Evolutionary conservation across 1,140 invertebrate species (phyloP).

Genomic region (Drosophila ercepeae): DNA sequence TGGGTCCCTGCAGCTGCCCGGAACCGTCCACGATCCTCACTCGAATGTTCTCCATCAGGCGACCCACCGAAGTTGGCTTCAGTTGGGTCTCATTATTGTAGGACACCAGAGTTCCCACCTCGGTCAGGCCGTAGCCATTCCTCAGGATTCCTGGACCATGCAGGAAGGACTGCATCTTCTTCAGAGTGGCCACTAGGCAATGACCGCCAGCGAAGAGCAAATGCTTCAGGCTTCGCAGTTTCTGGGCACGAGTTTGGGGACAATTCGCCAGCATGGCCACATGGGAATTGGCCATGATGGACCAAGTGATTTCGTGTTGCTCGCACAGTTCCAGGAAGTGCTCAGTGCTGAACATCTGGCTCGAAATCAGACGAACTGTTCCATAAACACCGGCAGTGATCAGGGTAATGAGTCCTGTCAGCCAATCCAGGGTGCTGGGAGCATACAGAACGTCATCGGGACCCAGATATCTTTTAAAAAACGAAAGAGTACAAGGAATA

Average conservation of each 20-base stretch:
- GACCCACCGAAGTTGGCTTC: constrained; percentile 67
- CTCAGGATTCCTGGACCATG: constrained; percentile 53
- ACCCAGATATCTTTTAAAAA: constrained; percentile 51
- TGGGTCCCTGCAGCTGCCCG: constrained; percentile 50
- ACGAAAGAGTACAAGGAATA: too few species aligned
- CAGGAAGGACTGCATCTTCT: constrained; percentile 68
- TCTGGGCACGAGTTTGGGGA: constrained; percentile 9
- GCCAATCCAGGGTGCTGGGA: constrained; percentile 76
- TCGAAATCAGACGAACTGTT: constrained; percentile 69
- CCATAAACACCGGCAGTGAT: constrained; percentile 63
- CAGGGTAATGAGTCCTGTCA: constrained; percentile 68
- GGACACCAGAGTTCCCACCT: constrained; percentile 51
- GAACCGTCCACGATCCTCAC: constrained; percentile 77
- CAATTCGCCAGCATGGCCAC: constrained; percentile 71
- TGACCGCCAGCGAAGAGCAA: constrained; percentile 69
- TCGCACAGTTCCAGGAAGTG: constrained; percentile 69
- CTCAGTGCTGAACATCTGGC: constrained; percentile 52
- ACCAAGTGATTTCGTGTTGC: constrained; percentile 61
- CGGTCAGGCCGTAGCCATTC: constrained; percentile 64
- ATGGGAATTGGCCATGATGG: constrained; percentile 69
- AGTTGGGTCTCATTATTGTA: constrained; percentile 44
- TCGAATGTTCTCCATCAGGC: constrained; percentile 48
- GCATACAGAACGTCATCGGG: constrained; percentile 68
- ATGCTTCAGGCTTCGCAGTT: constrained; percentile 57
- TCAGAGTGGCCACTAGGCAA: constrained; percentile 61